Conservation (phyloP, 2,113 vertebrate genomes). For the Actinemys pallida region DNA sequence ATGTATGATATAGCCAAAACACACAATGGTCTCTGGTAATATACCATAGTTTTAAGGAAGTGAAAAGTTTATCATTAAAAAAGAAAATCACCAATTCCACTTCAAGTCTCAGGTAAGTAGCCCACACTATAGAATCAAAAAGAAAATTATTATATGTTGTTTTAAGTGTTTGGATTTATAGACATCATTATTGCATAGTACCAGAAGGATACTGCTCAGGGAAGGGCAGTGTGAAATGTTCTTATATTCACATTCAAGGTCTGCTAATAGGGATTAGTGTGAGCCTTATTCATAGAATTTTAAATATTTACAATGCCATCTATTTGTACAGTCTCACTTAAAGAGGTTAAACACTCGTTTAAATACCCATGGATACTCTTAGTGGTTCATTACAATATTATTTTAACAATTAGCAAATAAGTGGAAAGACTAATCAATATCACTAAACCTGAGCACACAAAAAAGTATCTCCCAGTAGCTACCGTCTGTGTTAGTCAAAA, state of each 20-base stretch:
- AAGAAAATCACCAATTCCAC: constrained; percentile 20
- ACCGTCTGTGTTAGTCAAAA: background rate
- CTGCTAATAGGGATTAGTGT: constrained; percentile 73
- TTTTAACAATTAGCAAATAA: constrained; percentile 61
- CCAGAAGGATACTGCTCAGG: constrained; percentile 13
- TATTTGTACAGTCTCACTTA: constrained; percentile 65
- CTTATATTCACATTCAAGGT: constrained; percentile 39
- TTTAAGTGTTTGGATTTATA: background rate
- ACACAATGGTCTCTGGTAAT: background rate
- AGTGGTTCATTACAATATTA: constrained; percentile 21
- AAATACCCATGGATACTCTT: constrained; percentile 24
- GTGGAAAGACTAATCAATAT: constrained; percentile 17
- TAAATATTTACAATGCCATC: constrained; percentile 74
- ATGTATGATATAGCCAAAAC: background rate
- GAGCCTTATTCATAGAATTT: constrained; percentile 67
- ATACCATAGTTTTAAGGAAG: background rate
- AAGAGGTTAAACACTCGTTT: constrained; percentile 61
- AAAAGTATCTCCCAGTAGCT: background rate
- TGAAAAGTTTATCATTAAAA: background rate
- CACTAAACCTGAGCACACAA: constrained; percentile 20
- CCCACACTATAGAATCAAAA: background rate
- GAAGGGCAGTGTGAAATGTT: constrained; percentile 35
- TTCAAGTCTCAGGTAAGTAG: background rate
- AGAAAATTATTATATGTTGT: background rate
- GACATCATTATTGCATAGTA: constrained; percentile 23